A percentile compares a stretch with the other conserved stretches of the same genome.
Conservation (phyloP, 1,140 invertebrate species). For the Neoseiulus cucumeris region DNA sequence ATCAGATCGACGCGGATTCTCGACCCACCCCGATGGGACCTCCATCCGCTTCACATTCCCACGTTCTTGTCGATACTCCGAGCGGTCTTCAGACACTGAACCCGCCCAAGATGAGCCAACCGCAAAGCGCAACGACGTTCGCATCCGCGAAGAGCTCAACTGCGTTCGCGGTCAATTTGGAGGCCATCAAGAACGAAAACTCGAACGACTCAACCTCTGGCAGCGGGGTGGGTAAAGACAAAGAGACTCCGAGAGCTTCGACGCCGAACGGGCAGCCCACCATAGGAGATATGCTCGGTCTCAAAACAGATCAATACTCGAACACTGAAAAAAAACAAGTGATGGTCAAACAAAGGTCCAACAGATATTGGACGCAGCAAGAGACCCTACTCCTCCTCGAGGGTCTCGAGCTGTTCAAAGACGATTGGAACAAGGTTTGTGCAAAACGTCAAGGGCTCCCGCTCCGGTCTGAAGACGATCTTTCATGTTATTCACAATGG, state of each 20-base stretch:
- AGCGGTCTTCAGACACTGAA: slow-evolving; percentile 84
- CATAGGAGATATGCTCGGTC: slow-evolving; percentile 44
- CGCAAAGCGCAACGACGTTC: neutral
- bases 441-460: too few relatives aligned
- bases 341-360: slow-evolving; percentile 22
- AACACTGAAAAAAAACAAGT: slow-evolving; percentile 32
- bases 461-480: too few relatives aligned
- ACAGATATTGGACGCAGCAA: slow-evolving; percentile 91
- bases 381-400: slow-evolving; percentile 88
- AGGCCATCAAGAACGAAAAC: slow-evolving; percentile 3
- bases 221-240: slow-evolving; percentile 43
- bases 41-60: slow-evolving; percentile 98
- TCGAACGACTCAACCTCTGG: neutral
- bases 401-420: slow-evolving; percentile 89
- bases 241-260: slow-evolving; percentile 17
- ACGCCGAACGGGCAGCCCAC: slow-evolving; percentile 28
- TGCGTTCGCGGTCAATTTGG: neutral
- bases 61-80: slow-evolving; percentile 91
- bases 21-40: slow-evolving; percentile 93
- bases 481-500: too few relatives aligned
- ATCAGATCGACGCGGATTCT: slow-evolving; percentile 86
- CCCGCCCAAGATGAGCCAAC: slow-evolving; percentile 37
- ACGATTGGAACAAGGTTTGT: slow-evolving; percentile 99
- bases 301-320: slow-evolving; percentile 82
- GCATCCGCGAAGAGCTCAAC: neutral